phyloP scores from a whole-genome alignment of 2,113 vertebrate species.

The Thalassarche chlororhynchos region DNA sequence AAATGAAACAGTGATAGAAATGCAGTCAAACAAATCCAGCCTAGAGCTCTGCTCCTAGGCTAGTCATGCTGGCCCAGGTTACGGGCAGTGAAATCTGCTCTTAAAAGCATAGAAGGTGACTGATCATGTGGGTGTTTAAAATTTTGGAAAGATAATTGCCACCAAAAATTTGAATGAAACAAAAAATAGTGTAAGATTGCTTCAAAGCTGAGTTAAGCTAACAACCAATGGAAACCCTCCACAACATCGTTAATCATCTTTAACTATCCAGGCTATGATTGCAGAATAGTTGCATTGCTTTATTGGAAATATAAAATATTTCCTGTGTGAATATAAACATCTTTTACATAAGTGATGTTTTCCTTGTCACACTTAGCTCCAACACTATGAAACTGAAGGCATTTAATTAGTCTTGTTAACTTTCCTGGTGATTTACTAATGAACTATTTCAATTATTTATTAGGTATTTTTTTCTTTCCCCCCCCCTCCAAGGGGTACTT shows the following conservation, averaged over 20 bases:
- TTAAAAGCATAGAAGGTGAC: not conserved
- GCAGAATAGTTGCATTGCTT: not conserved
- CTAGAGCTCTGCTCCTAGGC: not conserved
- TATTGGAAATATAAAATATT: not conserved
- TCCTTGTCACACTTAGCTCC: not conserved
- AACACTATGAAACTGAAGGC: not conserved
- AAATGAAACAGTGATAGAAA: not conserved
- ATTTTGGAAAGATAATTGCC: not conserved
- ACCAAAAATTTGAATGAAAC: not conserved
- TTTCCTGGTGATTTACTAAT: not conserved
- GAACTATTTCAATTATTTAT: slow-evolving; percentile 5
- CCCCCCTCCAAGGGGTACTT: not conserved
- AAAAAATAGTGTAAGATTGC: not conserved
- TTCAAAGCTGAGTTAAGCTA: not conserved
- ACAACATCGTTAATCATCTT: not conserved
- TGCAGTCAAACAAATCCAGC: not conserved
- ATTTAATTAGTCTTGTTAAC: not conserved
- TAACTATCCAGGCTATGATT: not conserved
- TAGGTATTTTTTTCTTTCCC: not conserved
- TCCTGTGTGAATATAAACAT: not conserved
- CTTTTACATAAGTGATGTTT: not conserved
- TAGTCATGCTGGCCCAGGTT: not conserved
- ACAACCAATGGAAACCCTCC: not conserved
- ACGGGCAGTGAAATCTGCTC: not conserved
- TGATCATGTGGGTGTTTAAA: not conserved